Evolutionary conservation across 1,140 invertebrate species (phyloP), one percentile per base, ranked within the genome.

Genomic region (Mactra quadrangularis): DNA sequence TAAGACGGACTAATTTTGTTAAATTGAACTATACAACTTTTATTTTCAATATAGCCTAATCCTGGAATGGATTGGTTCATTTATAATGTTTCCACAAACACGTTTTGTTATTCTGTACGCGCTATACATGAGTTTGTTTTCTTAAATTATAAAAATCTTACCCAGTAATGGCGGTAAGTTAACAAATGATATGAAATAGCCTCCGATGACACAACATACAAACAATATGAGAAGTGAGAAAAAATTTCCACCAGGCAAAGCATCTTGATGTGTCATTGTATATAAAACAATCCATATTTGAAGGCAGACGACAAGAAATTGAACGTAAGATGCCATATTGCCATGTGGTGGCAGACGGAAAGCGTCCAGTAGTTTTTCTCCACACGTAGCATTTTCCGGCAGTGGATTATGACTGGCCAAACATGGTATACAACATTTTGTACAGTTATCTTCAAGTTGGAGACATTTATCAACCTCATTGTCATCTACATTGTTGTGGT

Each of bases 281-380:
- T 95, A 97, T 47, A 96, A 93, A 9, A 96, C 94, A 55, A 96
- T 95, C 96, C 96, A 98, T 25, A 95, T 93, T 57, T 97, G 92
- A n/a, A 96, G 38, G 50, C 90, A 87, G 15, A 89, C 47, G 0
- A 88, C 41, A 3, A 82, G 41, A 55, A 87, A 84, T 50, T 88
- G 84, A 17, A 92, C 22, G 11, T 86, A 83, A 0, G 83, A 78
- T 2, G 84, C 90, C 0, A 91, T n/a, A 13, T 79, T 83, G n/a
- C 90, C 91, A 62, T 90, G 89, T 17, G 88, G 90, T 13, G 91
- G 91, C 53, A 90, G 86, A 66, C 90, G 68, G 41, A 91, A 86
- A 11, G 83, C 82, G 29, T 89, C 81, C 52, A 60, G 78, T 2
- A 91, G 33, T 31, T 64, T 86, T 17, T 89, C 64, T 0, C 62